phyloP scores from a whole-genome alignment of 2,888 invertebrate genomes.

The Creontiades dilutus region DNA sequence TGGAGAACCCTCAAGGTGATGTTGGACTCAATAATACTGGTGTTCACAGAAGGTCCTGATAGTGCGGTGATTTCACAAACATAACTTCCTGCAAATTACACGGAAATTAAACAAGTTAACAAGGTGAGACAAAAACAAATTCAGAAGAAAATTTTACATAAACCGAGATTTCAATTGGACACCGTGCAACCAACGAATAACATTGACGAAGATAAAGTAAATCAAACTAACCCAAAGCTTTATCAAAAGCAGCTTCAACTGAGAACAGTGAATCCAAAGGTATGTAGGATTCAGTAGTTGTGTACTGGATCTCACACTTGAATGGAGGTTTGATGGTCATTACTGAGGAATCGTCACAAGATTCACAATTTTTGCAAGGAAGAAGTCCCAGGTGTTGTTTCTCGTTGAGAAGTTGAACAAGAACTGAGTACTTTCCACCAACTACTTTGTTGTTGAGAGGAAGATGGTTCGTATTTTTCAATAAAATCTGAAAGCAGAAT shows the following conservation, averaged over 20 bases:
- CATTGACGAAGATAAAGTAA: background rate
- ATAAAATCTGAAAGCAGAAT: conserved; percentile 40
- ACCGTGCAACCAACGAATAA: background rate
- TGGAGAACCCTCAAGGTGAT: conserved; percentile 47
- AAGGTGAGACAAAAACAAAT: background rate
- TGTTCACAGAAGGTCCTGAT: conserved; percentile 59
- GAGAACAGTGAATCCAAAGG: conserved; percentile 57
- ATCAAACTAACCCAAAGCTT: conserved; percentile 37
- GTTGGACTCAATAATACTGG: conserved; percentile 63
- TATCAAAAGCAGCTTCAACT: conserved; percentile 41
- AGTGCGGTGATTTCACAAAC: conserved; percentile 64
- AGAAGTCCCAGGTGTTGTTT: conserved; percentile 40
- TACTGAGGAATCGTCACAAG: conserved; percentile 35
- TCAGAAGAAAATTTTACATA: background rate
- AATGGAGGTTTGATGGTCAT: conserved; percentile 31
- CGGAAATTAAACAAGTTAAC: too few relatives aligned
- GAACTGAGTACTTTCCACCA: conserved; percentile 56
- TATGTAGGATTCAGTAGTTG: conserved; percentile 19
- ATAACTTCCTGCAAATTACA: conserved; percentile 41
- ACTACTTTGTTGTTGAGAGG: conserved; percentile 49
- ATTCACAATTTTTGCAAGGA: conserved; percentile 51
- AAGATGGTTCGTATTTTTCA: conserved; percentile 15
- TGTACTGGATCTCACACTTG: conserved; percentile 61
- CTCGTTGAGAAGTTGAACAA: conserved; percentile 63
- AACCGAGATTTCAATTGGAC: too few relatives aligned